phyloP scores from a whole-genome alignment of 2,113 vertebrate species.

The Cheilinus undulatus region DNA sequence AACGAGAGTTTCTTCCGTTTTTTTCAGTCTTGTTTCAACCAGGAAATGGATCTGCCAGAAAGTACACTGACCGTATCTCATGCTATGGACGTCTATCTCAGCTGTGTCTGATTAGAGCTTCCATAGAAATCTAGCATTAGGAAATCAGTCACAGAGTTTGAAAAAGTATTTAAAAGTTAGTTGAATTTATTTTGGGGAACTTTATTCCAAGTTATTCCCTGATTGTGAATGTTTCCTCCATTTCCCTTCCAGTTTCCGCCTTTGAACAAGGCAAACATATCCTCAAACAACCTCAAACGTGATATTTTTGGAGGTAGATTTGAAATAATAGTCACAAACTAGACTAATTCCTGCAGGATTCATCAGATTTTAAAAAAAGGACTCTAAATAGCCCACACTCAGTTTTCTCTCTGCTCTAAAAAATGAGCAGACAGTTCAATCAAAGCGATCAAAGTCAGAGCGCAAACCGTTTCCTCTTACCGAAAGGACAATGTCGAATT shows the following conservation, averaged over 20 bases:
- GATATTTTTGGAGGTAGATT: neutral
- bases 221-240: neutral
- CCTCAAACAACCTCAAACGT: neutral
- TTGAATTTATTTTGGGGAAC: neutral
- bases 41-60: no score
- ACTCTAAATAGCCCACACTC: neutral
- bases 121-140: no score
- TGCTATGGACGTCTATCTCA: no score
- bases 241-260: neutral
- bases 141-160: no score
- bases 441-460: constrained; percentile 40
- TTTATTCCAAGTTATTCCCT: neutral
- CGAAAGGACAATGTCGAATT: constrained; percentile 38
- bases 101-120: no score
- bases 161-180: neutral
- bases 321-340: neutral
- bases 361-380: constrained; percentile 9
- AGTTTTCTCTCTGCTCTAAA: neutral
- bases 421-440: constrained; percentile 17
- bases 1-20: no score
- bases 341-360: constrained; percentile 8
- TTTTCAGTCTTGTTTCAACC: no score
- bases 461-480: constrained; percentile 18
- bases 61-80: no score
- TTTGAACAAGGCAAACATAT: constrained; percentile 1